Conservation (phyloP, 2,797 vertebrate genomes). For the Crypturellus tataupa region DNA sequence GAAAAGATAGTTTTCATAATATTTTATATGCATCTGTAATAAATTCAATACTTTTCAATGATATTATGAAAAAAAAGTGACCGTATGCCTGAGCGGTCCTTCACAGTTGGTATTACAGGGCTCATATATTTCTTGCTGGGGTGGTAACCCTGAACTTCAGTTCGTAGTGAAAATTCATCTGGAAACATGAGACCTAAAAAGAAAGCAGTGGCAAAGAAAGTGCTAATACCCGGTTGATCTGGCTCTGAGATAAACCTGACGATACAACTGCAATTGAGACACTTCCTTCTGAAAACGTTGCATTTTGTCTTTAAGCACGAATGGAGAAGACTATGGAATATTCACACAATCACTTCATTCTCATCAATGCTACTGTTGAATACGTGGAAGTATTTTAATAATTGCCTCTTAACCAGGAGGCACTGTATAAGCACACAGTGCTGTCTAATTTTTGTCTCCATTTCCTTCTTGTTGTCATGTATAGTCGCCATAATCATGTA, state of each 20-base stretch:
- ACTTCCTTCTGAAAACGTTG: background rate
- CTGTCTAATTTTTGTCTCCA: background rate
- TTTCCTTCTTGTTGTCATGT: background rate
- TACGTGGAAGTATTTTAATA: background rate
- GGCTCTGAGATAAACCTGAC: background rate
- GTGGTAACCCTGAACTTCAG: background rate
- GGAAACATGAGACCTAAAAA: background rate
- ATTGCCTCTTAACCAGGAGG: background rate
- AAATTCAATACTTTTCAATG: slow-evolving; percentile 29
- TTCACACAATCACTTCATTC: fast-evolving
- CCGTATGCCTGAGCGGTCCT: background rate
- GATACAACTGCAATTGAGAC: background rate
- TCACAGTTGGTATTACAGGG: background rate
- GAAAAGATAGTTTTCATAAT: background rate
- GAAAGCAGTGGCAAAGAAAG: background rate
- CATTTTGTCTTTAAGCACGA: background rate
- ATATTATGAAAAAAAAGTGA: slow-evolving; percentile 46
- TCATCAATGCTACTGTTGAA: background rate
- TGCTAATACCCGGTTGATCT: background rate
- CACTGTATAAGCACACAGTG: background rate
- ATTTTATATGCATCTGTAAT: slow-evolving; percentile 23
- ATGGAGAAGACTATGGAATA: background rate
- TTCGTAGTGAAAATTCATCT: background rate
- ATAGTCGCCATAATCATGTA: background rate
- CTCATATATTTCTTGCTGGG: background rate